Evolutionary conservation across 2,888 invertebrate species (phyloP).

Genomic region (Synergus itoensis): DNA sequence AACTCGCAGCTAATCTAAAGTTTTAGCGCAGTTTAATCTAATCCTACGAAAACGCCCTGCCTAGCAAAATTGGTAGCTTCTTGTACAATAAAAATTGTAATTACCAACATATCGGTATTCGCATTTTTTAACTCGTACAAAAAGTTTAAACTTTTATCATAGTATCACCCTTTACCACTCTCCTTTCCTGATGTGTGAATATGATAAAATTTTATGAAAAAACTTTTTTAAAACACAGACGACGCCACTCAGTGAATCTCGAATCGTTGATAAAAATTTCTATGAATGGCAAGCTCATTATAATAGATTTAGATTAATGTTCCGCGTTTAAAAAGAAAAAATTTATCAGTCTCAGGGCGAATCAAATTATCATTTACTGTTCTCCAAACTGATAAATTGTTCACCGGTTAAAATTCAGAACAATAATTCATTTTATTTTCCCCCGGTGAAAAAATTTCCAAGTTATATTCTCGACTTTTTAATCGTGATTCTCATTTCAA

Average conservation of each 20-base stretch:
- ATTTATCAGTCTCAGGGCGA: background rate
- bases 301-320: background rate
- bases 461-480: background rate
- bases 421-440: background rate
- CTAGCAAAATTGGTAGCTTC: slow-evolving; percentile 45
- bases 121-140: slow-evolving; percentile 45
- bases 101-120: slow-evolving; percentile 35
- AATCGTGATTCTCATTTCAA: background rate
- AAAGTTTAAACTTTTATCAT: slow-evolving; percentile 42
- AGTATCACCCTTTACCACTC: slow-evolving; percentile 50
- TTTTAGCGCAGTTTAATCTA: slow-evolving; percentile 49
- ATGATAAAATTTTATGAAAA: slow-evolving; percentile 18
- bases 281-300: slow-evolving; percentile 22
- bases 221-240: slow-evolving; percentile 13
- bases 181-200: slow-evolving; percentile 20
- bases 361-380: background rate
- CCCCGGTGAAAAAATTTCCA: slow-evolving; percentile 13
- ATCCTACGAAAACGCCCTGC: slow-evolving; percentile 45
- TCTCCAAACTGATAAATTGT: background rate
- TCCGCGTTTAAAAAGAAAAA: background rate
- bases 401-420: background rate
- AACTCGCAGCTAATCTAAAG: slow-evolving; percentile 43
- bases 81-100: slow-evolving; percentile 28
- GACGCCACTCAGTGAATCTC: slow-evolving; percentile 13
- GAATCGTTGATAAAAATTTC: slow-evolving; percentile 6